Percentiles rank a stretch among this genome's conserved stretches.
Conservation (phyloP, 2,113 vertebrate genomes). For the Actenoides hombroni region DNA sequence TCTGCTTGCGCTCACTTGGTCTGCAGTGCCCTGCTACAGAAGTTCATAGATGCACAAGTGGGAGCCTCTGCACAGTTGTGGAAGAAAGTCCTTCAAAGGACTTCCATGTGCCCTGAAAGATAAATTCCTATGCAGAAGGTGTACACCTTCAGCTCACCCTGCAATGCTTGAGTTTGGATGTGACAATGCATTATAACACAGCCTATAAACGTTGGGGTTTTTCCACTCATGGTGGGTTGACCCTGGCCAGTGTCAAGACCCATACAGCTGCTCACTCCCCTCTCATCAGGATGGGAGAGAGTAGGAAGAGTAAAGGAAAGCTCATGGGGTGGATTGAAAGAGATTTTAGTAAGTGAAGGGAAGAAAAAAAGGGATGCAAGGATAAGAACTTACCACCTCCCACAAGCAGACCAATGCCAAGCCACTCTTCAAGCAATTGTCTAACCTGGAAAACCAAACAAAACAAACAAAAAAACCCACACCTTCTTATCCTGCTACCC, state of each 20-base stretch:
- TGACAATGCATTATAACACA: neutral
- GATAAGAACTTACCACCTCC: neutral
- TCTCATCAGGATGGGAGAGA: fast-evolving
- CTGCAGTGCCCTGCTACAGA: neutral
- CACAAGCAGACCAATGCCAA: neutral
- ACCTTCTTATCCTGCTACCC: neutral
- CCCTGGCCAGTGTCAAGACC: neutral
- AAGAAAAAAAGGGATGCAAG: neutral
- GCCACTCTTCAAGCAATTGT: neutral
- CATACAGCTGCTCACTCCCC: neutral
- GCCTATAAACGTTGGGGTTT: neutral
- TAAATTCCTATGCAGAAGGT: neutral
- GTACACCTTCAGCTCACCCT: neutral
- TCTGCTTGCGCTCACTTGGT: neutral
- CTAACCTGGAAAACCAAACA: neutral
- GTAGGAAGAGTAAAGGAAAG: neutral
- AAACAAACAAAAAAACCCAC: neutral
- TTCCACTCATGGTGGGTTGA: neutral
- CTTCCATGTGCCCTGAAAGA: neutral
- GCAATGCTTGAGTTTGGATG: neutral
- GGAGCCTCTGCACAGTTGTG: fast-evolving
- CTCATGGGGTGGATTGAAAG: neutral
- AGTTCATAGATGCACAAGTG: neutral
- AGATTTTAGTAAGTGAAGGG: neutral
- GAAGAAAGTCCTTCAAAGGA: neutral